Base-by-base conservation (phyloP, 2,113 vertebrate species). In the Poeciliopsis prolifica region DNA sequence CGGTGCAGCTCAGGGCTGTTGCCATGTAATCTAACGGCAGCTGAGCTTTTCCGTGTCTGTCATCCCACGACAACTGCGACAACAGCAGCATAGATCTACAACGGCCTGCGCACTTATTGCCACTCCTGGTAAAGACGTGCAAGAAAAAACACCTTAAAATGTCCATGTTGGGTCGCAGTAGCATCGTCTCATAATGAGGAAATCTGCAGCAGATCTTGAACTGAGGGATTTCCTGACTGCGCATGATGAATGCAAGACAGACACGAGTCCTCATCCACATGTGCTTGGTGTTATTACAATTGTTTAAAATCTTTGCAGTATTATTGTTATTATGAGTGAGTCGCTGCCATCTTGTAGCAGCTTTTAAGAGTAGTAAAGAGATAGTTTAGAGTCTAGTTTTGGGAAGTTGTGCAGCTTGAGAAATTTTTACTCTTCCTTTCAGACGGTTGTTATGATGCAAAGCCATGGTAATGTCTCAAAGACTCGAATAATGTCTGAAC, bases 11-110 rank as follows among this genome's bases (percentile, higher is more conserved):
- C 11, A 33, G 19, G 24, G 33, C 65, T 54, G 70, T 74, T 81
- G 71, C 79, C 70, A 48, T 62, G 78, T 68, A 63, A 76, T 74
- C 61, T 70, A 77, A 80, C 61, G 67, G 73, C 69, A 81, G 70
- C 70, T 67, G 40, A 74, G 72, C 33, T 72, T 73, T 78, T 79
- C 65, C 31, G 30, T 42, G 26, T 62, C 70, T 77, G 66, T 62
- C 72, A 61, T 51, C 1, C 12, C 61, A 64, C 54, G 2, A 11
- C 26, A 7, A 30, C 51, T 69, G 72, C 82, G n/a, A 72, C 69
- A 77, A 28, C 65, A 31, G 44, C 29, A 15, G 12, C 26, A 13
- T 44, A 31, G 26, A 73, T 28, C 42, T 67, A 28, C 51, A 58
- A 9, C 51, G 24, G 22, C 22, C 51, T 58, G 51, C 24, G 24